Evolutionary conservation across 2,888 invertebrate genomes (phyloP), one percentile per base, ranked within the genome.

Genomic region (Branchipolynoe longqiensis): DNA sequence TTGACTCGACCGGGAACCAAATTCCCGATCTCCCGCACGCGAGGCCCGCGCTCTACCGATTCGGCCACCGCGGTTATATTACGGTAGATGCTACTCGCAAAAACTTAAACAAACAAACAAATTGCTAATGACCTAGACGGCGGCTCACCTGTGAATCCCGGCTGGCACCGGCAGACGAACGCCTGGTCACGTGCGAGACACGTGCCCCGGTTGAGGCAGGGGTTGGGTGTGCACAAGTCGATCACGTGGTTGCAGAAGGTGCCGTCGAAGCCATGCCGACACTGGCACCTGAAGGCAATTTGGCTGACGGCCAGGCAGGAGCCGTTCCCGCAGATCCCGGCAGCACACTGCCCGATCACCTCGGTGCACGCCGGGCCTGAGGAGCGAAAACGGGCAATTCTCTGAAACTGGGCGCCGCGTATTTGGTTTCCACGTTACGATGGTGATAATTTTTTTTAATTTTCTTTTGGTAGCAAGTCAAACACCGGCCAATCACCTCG

Each of bases 241-340:
- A 31, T 41, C n/a, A 62, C 38, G 40, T 83, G 62, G 38, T 83
- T 36, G 40, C 83, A 83, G 64, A 40, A 41, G 40, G 64, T 38
- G 1, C 83, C 83, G 22, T 18, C 41, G 64, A 33, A 64, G 12
- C 59, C 82, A 0, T 12, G 1, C 8, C 33, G 12, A 82, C 82
- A 82, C 18, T 56, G 0, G 31, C 82, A 82, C 56, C 1, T 82
- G 58, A 58, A 82, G 58, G 82, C 58, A 18, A 33, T 33, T 25
- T 36, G 56, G 33, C 58, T 58, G 12, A 58, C 58, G 12, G 56
- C 56, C 28, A 14, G 6, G 58, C 82, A 82, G 0, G 82, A 33
- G 8, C 82, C 58, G 58, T 82, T 82, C 2, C 78, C 78, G 28
- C 78, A 78, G 3, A 78, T 25, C 0, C 41, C 54, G 12, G 48